These are phyloP conservation scores for Heterochromis multidens DNA, from an alignment of 2,113 vertebrate species.

Conservation along the genomic window DNA sequence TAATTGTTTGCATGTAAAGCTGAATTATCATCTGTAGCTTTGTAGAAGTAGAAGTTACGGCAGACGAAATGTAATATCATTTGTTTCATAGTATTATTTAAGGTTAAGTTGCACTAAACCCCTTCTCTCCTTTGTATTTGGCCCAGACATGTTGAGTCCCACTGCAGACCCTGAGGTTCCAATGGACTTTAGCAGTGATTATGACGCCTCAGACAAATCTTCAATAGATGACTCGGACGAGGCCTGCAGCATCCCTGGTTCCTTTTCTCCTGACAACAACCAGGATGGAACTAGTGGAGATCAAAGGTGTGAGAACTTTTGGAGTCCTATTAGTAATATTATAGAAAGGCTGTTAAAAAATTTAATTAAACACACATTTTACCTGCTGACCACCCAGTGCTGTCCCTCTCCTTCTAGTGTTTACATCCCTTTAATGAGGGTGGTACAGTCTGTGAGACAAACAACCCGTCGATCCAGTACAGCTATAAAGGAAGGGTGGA, in stretches of 20 bases:
- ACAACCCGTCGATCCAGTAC: slow-evolving; percentile 87
- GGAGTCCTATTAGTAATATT: not conserved
- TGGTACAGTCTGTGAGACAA: slow-evolving; percentile 89
- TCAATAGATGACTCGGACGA: slow-evolving; percentile 83
- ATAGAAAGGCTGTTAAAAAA: not conserved
- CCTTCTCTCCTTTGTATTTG: not conserved
- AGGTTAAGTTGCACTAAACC: not conserved
- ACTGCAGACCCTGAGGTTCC: slow-evolving; percentile 77
- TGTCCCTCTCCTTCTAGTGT: slow-evolving; percentile 60
- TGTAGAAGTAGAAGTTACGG: not conserved
- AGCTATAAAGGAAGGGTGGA: slow-evolving; percentile 85
- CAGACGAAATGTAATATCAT: not conserved
- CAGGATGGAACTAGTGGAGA: slow-evolving; percentile 77
- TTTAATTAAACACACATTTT: not conserved
- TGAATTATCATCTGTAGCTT: not conserved
- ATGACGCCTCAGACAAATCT: slow-evolving; percentile 79
- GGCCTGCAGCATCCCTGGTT: slow-evolving; percentile 81
- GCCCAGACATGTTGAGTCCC: slow-evolving; percentile 75
- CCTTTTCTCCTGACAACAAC: slow-evolving; percentile 83
- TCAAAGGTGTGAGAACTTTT: slow-evolving; percentile 72
- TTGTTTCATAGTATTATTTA: not conserved
- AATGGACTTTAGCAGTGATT: slow-evolving; percentile 85
- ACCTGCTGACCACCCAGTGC: not conserved
- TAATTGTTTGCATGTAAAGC: not conserved
- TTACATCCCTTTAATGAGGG: slow-evolving; percentile 88